Evolutionary conservation across 2,888 invertebrate genomes (phyloP).

Genomic region (Parnassius smintheus): DNA sequence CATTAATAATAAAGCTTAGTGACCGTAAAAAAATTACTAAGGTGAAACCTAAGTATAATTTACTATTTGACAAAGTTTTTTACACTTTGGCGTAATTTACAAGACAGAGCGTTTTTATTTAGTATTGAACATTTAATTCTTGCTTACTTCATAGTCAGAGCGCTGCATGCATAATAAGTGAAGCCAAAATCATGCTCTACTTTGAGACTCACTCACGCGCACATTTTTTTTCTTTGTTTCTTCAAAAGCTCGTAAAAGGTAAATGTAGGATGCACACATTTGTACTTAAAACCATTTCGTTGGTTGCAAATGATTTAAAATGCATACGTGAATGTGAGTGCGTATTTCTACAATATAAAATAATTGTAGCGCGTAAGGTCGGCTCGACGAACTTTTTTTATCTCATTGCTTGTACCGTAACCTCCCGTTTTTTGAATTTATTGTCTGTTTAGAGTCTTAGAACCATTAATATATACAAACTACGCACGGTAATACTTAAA

Average conservation of each 20-base stretch:
- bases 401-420: slow-evolving; percentile 17
- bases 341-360: too few species aligned
- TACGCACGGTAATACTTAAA: slow-evolving; percentile 34
- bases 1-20: slow-evolving; percentile 20
- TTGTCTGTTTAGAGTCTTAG: slow-evolving; percentile 40
- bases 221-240: too few species aligned
- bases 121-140: neutral
- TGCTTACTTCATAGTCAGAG: neutral
- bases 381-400: too few species aligned
- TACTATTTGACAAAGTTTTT: slow-evolving; percentile 36
- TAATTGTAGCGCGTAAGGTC: too few species aligned
- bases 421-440: slow-evolving; percentile 35
- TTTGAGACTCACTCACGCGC: too few species aligned
- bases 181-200: too few species aligned
- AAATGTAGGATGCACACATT: too few species aligned
- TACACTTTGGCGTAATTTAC: slow-evolving; percentile 20
- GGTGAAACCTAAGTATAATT: slow-evolving; percentile 36
- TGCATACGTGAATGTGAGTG: too few species aligned
- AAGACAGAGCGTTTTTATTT: slow-evolving; percentile 18
- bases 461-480: slow-evolving; percentile 39
- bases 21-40: slow-evolving; percentile 28
- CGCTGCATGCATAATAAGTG: neutral
- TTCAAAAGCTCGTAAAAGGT: too few species aligned
- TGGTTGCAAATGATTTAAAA: too few species aligned
- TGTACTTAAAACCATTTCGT: too few species aligned